A percentile compares a stretch with the other conserved stretches of the same genome.
phyloP scores from a whole-genome alignment of 1,140 invertebrate species.

The Forficula auricularia region DNA sequence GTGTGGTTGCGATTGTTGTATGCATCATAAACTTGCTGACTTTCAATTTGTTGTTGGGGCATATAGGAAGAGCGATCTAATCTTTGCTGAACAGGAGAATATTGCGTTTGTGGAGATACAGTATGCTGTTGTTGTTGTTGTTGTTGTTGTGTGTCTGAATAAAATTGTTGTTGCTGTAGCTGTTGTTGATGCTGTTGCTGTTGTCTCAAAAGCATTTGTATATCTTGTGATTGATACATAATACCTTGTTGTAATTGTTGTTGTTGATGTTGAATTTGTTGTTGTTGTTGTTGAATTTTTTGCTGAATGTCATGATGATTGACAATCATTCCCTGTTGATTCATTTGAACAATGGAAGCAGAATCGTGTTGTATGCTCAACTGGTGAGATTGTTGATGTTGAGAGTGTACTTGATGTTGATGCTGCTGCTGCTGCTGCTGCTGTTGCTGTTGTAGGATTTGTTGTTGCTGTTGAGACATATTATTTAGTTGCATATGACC shows the following conservation, averaged over 20 bases:
- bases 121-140: too few species aligned
- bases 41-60: too few species aligned
- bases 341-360: constrained; percentile 5
- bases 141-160: too few species aligned
- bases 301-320: constrained; percentile 20
- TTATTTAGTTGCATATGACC: constrained; percentile 10
- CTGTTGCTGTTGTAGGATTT: constrained; percentile 22
- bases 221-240: constrained; percentile 22
- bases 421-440: constrained; percentile 15
- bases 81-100: too few species aligned
- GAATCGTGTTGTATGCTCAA: constrained; percentile 2
- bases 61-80: too few species aligned
- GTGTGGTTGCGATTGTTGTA: too few species aligned
- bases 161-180: constrained; percentile 21
- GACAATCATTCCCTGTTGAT: constrained; percentile 19
- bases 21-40: too few species aligned
- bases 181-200: constrained; percentile 22
- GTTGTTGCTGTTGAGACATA: constrained; percentile 22
- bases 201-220: constrained; percentile 21
- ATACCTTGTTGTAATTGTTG: constrained; percentile 11
- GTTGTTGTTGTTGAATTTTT: constrained; percentile 22
- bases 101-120: too few species aligned
- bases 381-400: constrained; percentile 12
- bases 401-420: constrained; percentile 18
- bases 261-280: constrained; percentile 23